Percentiles rank a stretch among this genome's conserved stretches.
Evolutionary conservation across 2,113 vertebrate genomes (phyloP).

Genomic region (Machaerirhynchus nigripectus): DNA sequence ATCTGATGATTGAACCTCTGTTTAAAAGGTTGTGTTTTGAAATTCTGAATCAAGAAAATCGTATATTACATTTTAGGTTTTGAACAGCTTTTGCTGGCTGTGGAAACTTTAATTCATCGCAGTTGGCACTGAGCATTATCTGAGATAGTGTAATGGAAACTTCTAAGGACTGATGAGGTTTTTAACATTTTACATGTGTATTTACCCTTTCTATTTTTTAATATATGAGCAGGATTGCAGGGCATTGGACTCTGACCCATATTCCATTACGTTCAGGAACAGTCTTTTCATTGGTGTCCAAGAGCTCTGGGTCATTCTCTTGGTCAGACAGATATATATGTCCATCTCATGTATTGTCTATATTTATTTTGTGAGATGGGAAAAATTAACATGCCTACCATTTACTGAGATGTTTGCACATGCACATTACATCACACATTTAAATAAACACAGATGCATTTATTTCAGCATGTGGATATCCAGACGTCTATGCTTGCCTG

Average conservation of each 20-base stretch:
- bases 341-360: slow-evolving; percentile 32
- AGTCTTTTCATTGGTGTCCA: slow-evolving; percentile 2
- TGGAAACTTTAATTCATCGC: slow-evolving; percentile 62
- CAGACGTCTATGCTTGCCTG: slow-evolving; percentile 55
- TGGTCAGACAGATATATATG: slow-evolving; percentile 36
- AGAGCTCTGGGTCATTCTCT: background rate
- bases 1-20: slow-evolving; percentile 58
- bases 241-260: background rate
- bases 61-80: slow-evolving; percentile 22
- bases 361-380: slow-evolving; percentile 59
- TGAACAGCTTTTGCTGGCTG: slow-evolving; percentile 46
- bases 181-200: slow-evolving; percentile 62
- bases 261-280: background rate
- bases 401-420: slow-evolving; percentile 69
- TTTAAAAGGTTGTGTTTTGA: slow-evolving; percentile 58
- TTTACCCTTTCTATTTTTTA: slow-evolving; percentile 47
- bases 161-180: slow-evolving; percentile 39
- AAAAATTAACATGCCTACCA: slow-evolving; percentile 64
- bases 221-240: background rate
- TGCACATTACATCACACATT: slow-evolving; percentile 63
- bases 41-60: slow-evolving; percentile 45
- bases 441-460: slow-evolving; percentile 68
- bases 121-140: slow-evolving; percentile 54
- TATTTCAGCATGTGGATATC: slow-evolving; percentile 52
- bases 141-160: slow-evolving; percentile 62